Base-by-base conservation (phyloP, 37 sponge, comb jelly and placozoan genomes). In the Amphimedon queenslandica region DNA sequence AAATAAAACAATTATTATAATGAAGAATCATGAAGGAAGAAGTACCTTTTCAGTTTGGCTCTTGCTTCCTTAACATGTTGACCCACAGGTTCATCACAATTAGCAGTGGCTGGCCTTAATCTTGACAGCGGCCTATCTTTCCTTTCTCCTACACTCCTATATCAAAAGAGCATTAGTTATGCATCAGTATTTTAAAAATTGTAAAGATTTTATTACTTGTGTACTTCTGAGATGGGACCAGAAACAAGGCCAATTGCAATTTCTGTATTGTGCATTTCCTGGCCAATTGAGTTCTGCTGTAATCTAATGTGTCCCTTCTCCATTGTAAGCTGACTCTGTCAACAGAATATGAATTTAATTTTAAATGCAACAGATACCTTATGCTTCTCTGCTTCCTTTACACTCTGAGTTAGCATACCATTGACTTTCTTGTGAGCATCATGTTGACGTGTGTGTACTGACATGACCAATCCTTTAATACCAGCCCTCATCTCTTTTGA, bases 61-160 rank as follows among this genome's bases (percentile, higher is more conserved):
- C 36, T 74, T 23, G 74, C 74, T 16, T 79, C 23, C 21, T 69
- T 72, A 61, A 79, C 20, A 29, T 67, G 35, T 31, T 20, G 64
- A 25, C 41, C 77, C 63, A n/a, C n/a, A n/a, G n/a, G n/a, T n/a
- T n/a, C n/a, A n/a, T 85, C 86, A 42, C 67, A 79, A 36, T 21
- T n/a, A 2, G 74, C 80, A 27, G 86, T 73, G 2, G 2, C 75
- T 37, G 86, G 86, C 61, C 86, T 78, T 23, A 73, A 2, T 28
- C 70, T 42, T 20, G 79, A 74, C 0, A 85, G 57, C 29, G 86
- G 86, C 23, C 86, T 34, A 21, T 85, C 75, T 23, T 27, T 41
- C 41, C 66, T 85, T 61, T 85, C 80, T 30, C 74, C 73, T 32
- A 85, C 86, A 40, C 80, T 74, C 65, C 86, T 85, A 51, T 8